Evolutionary conservation across 2,113 vertebrate species (phyloP).

Genomic region (Dinomys branickii): DNA sequence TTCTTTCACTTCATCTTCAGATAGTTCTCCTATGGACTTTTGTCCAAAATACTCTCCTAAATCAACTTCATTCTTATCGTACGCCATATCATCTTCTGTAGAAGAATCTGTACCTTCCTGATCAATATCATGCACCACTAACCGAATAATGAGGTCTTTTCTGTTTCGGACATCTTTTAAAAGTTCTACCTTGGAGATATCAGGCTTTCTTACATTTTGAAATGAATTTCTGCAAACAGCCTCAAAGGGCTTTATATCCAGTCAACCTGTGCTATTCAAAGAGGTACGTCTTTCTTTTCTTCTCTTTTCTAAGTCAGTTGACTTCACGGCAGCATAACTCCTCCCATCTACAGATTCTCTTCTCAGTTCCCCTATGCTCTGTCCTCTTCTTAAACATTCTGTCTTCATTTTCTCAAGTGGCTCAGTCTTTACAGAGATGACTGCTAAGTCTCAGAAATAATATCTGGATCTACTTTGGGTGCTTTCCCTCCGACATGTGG

Average conservation of each 20-base stretch:
- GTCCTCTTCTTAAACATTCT: slow-evolving; percentile 72
- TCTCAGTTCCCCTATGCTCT: slow-evolving; percentile 77
- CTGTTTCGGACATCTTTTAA: slow-evolving; percentile 80
- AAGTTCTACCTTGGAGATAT: slow-evolving; percentile 82
- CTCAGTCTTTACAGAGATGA: slow-evolving; percentile 82
- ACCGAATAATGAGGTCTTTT: slow-evolving; percentile 79
- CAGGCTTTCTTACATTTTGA: slow-evolving; percentile 80
- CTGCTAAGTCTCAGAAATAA: slow-evolving; percentile 81
- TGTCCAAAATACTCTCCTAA: slow-evolving; percentile 52
- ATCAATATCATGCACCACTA: slow-evolving; percentile 81
- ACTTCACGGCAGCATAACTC: not conserved
- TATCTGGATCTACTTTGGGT: slow-evolving; percentile 76
- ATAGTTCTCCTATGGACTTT: not conserved
- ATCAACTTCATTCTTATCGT: slow-evolving; percentile 64
- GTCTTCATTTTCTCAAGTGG: slow-evolving; percentile 77
- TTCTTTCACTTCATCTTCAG: not conserved
- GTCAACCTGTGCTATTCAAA: slow-evolving; percentile 64
- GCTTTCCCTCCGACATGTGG: slow-evolving; percentile 68
- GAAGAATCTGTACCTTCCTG: not conserved
- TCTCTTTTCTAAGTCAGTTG: accelerated
- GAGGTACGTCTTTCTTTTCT: slow-evolving; percentile 71
- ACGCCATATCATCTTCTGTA: not conserved
- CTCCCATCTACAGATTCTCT: slow-evolving; percentile 70
- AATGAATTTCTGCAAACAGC: slow-evolving; percentile 82
- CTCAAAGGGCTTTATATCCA: slow-evolving; percentile 79